phyloP scores from a whole-genome alignment of 1,140 invertebrate species.

The Cydia amplana region DNA sequence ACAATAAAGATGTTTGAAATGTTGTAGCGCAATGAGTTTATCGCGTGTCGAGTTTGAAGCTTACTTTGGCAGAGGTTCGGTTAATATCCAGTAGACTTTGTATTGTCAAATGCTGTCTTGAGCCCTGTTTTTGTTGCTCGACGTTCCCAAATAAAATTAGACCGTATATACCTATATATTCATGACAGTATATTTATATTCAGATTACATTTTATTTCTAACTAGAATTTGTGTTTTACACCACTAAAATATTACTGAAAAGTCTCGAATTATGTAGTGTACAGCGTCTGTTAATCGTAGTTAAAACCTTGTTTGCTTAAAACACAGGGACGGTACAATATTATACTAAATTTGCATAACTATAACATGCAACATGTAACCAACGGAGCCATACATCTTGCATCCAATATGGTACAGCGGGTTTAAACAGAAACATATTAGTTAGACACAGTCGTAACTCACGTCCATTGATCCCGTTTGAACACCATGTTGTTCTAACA shows the following conservation, averaged over 20 bases:
- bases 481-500: constrained; percentile 13
- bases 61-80: background rate
- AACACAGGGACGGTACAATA: too few species aligned
- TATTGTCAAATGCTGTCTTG: background rate
- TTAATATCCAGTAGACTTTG: background rate
- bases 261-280: too few species aligned
- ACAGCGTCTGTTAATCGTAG: too few species aligned
- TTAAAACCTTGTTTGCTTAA: too few species aligned
- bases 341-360: background rate
- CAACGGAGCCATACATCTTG: background rate
- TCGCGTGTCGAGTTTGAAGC: background rate
- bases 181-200: too few species aligned
- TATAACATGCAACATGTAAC: background rate
- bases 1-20: constrained; percentile 17
- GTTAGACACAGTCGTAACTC: background rate
- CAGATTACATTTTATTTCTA: too few species aligned
- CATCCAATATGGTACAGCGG: background rate
- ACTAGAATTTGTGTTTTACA: too few species aligned
- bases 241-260: too few species aligned
- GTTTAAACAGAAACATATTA: background rate
- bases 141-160: background rate
- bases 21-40: background rate
- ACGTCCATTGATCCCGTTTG: background rate
- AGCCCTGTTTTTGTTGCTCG: background rate
- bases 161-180: too few species aligned